Percentiles rank a stretch among this genome's conserved stretches.
Evolutionary conservation across 2,888 invertebrate species (phyloP).

Genomic region (Tolmerus cingulatus): DNA sequence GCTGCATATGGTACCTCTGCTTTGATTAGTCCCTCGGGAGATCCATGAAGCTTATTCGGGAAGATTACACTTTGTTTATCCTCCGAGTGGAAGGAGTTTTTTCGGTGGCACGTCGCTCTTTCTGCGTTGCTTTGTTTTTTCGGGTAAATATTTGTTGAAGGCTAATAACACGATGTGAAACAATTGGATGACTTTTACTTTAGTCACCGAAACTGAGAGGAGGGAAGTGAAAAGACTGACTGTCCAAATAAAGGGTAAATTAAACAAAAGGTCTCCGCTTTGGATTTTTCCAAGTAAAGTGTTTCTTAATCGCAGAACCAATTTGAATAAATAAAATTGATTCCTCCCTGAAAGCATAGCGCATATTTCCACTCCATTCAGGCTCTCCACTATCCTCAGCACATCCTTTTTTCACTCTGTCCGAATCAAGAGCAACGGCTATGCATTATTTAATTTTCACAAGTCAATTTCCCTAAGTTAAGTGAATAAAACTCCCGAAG

Average conservation of each 20-base stretch:
- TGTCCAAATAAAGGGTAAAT: not conserved
- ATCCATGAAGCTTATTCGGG: conserved; percentile 49
- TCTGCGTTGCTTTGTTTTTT: conserved; percentile 10
- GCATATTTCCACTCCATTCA: not conserved
- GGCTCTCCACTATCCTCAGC: not conserved
- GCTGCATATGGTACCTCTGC: conserved; percentile 49
- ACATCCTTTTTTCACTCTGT: not conserved
- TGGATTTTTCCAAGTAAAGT: not conserved
- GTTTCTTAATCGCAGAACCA: not conserved
- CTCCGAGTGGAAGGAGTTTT: conserved; percentile 30
- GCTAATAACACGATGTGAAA: conserved; percentile 48
- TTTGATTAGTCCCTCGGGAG: conserved; percentile 50
- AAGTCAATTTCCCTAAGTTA: conserved; percentile 30
- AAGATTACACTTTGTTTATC: conserved; percentile 48
- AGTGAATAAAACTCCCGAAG: conserved; percentile 20
- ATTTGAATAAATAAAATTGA: not conserved
- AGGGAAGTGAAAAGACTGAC: not conserved
- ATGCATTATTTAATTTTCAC: conserved; percentile 27
- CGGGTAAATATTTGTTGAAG: conserved; percentile 47
- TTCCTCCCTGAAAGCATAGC: not conserved
- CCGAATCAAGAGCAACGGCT: not conserved
- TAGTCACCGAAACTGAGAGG: not conserved
- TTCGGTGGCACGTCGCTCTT: not conserved
- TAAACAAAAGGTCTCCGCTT: not conserved
- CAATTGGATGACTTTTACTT: conserved; percentile 44